Evolutionary conservation across 2,113 vertebrate species (phyloP).

Genomic region (Perognathus longimembris): DNA sequence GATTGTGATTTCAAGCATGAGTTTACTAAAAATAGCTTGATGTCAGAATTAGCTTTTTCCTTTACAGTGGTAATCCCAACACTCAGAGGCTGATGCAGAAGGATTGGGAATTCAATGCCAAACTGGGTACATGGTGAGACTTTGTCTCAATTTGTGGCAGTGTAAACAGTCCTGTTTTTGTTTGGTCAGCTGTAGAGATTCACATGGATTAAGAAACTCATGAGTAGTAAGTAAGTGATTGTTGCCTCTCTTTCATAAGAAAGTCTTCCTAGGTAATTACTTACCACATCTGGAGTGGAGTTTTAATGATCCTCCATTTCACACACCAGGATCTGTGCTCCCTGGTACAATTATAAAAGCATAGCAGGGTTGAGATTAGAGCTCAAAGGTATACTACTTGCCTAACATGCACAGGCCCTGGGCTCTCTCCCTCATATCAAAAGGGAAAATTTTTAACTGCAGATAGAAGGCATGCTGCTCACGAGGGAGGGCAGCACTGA

Average conservation of each 20-base stretch:
- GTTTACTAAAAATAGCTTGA: not conserved
- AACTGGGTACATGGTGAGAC: too few relatives aligned
- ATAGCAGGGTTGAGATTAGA: not conserved
- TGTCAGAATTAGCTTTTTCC: not conserved
- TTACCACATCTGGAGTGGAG: not conserved
- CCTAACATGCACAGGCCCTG: not conserved
- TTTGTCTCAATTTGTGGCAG: not conserved
- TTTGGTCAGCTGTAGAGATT: not conserved
- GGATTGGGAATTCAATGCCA: too few relatives aligned
- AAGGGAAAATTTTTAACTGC: not conserved
- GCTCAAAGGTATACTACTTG: not conserved
- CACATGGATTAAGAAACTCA: not conserved
- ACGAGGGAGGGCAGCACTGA: not conserved
- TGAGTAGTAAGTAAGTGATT: slow-evolving; percentile 1
- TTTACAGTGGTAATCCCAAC: not conserved
- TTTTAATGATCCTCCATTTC: slow-evolving; percentile 6
- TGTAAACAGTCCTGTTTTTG: slow-evolving; percentile 17
- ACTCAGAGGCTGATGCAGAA: too few relatives aligned
- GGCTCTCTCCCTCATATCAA: not conserved
- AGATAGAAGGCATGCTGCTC: not conserved
- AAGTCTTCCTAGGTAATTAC: not conserved
- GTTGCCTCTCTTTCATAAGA: not conserved
- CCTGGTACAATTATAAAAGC: not conserved
- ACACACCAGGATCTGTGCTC: not conserved
- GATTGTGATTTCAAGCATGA: not conserved